phyloP scores from a whole-genome alignment of 2,888 invertebrate genomes.

The Thymelicus sylvestris region DNA sequence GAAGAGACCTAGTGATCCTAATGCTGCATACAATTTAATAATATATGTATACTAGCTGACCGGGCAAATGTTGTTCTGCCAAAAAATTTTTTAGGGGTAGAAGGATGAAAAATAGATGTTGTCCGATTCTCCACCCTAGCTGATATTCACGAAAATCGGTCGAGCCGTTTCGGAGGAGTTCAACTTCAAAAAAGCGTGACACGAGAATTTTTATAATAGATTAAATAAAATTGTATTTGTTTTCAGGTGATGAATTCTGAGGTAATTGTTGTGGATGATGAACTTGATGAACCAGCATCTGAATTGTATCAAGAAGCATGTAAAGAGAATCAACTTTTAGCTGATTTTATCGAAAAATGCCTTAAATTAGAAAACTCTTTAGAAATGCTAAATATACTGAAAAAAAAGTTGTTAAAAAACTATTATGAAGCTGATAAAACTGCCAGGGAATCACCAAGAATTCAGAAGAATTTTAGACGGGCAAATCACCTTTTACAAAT shows the following conservation, averaged over 20 bases:
- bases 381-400: constrained; percentile 59
- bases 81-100: no score
- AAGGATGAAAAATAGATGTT: no score
- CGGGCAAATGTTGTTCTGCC: no score
- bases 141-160: no score
- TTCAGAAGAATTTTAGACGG: constrained; percentile 47
- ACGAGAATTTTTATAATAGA: no score
- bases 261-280: constrained; percentile 23
- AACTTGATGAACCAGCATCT: background rate
- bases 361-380: constrained; percentile 51
- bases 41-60: no score
- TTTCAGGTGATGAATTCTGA: constrained; percentile 43
- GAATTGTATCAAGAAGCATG: constrained; percentile 27
- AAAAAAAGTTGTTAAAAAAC: constrained; percentile 53
- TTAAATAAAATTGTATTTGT: background rate
- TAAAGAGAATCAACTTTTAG: constrained; percentile 51
- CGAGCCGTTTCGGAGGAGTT: no score
- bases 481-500: constrained; percentile 44
- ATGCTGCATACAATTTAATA: no score
- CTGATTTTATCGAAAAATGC: constrained; percentile 57
- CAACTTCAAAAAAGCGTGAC: no score
- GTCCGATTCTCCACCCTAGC: no score
- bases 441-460: constrained; percentile 48
- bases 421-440: constrained; percentile 50
- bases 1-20: no score